Conservation (phyloP, 2,888 invertebrate genomes). For the Coleophora deauratella region DNA sequence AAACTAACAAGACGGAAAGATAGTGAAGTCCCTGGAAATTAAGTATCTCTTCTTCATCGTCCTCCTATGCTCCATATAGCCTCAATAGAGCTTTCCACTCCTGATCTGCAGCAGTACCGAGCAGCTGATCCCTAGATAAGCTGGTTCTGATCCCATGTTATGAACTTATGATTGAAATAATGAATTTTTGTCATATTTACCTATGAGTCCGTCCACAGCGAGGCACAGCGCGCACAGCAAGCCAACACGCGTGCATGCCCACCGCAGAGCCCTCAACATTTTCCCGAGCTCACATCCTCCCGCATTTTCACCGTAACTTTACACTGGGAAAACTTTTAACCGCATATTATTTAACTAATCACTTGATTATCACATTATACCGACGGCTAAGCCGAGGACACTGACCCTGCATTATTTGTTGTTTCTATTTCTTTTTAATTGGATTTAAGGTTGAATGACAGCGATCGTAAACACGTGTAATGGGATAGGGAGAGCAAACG, state of each 20-base stretch:
- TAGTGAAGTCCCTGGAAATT: too few relatives aligned
- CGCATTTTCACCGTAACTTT: constrained; percentile 43
- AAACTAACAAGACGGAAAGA: too few relatives aligned
- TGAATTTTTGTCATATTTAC: constrained; percentile 26
- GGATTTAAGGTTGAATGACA: constrained; percentile 49
- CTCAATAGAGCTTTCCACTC: too few relatives aligned
- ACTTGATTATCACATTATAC: constrained; percentile 38
- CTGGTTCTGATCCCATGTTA: too few relatives aligned
- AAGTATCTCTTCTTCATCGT: too few relatives aligned
- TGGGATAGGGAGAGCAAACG: constrained; percentile 14
- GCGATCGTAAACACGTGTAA: constrained; percentile 49
- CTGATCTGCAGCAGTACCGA: too few relatives aligned
- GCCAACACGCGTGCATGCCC: constrained; percentile 47
- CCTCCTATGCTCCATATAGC: too few relatives aligned
- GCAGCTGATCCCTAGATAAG: too few relatives aligned
- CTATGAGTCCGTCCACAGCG: constrained; percentile 55
- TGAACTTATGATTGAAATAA: too few relatives aligned
- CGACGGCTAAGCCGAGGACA: constrained; percentile 22
- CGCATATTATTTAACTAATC: constrained; percentile 36
- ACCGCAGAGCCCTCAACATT: constrained; percentile 52
- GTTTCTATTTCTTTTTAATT: constrained; percentile 38
- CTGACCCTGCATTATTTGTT: constrained; percentile 27
- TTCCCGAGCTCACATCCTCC: constrained; percentile 58
- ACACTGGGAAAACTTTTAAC: constrained; percentile 28
- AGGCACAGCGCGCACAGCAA: constrained; percentile 45